phyloP scores from a whole-genome alignment of 2,888 invertebrate species.

The Sminthurides aquaticus region DNA sequence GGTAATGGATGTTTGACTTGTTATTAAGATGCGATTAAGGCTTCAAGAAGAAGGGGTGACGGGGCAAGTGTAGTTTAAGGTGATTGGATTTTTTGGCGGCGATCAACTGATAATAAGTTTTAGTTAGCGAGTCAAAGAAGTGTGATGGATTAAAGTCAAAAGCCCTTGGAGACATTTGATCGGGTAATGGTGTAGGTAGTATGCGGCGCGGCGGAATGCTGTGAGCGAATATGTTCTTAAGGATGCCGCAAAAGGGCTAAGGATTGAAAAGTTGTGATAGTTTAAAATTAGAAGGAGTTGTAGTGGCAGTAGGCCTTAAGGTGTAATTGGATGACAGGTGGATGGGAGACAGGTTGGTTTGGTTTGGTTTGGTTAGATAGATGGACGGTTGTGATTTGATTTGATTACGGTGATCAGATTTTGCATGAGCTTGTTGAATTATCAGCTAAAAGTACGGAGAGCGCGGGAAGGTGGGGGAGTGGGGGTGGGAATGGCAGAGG shows the following conservation, averaged over 20 bases:
- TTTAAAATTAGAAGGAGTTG: background rate
- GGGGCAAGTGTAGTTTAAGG: background rate
- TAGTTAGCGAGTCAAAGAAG: background rate
- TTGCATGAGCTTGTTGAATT: too few species aligned
- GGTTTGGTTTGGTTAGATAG: too few species aligned
- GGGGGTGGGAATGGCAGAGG: too few species aligned
- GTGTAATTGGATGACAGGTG: background rate
- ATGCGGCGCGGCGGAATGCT: too few species aligned
- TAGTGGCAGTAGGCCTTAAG: background rate
- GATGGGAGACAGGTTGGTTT: too few species aligned
- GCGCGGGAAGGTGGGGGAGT: too few species aligned
- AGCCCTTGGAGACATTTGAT: background rate
- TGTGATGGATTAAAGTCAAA: background rate
- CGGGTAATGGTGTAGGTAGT: background rate
- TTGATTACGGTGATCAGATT: too few species aligned
- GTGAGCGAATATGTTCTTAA: too few species aligned
- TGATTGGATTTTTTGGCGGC: background rate
- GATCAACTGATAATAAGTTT: background rate
- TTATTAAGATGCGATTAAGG: background rate
- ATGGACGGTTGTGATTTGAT: too few species aligned
- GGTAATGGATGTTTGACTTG: background rate
- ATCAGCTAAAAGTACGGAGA: too few species aligned
- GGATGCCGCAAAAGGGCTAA: too few species aligned
- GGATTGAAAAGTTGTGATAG: background rate
- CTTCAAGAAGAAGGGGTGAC: background rate